phyloP scores from a whole-genome alignment of 2,888 invertebrate genomes.

The Candidula unifasciata region DNA sequence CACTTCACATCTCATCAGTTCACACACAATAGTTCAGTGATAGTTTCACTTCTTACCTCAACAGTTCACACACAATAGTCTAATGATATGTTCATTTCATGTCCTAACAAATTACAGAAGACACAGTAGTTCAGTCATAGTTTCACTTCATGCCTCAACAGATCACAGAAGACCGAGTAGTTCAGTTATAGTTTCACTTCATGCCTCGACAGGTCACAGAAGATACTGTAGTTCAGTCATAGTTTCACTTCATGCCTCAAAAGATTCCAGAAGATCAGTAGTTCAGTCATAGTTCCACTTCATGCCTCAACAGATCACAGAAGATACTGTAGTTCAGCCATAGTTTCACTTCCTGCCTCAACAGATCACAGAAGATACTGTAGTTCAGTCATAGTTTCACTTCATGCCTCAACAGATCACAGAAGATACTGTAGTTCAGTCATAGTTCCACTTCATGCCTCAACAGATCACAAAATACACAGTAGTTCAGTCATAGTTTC shows the following conservation, averaged over 20 bases:
- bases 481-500: not conserved
- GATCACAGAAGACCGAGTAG: not conserved
- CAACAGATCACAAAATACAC: not conserved
- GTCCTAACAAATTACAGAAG: too few species aligned
- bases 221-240: conserved; percentile 10
- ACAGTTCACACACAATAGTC: conserved; percentile 3
- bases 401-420: too few species aligned
- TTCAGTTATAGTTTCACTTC: not conserved
- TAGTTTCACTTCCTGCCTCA: too few species aligned
- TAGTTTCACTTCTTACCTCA: too few species aligned
- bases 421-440: not conserved
- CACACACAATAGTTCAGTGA: too few species aligned
- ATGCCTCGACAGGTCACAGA: conserved; percentile 53
- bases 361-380: conserved; percentile 37
- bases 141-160: conserved; percentile 29
- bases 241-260: too few species aligned
- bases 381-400: too few species aligned
- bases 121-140: conserved; percentile 6
- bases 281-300: not conserved
- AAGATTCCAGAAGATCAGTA: too few species aligned
- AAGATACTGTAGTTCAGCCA: too few species aligned
- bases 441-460: conserved; percentile 32
- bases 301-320: conserved; percentile 16
- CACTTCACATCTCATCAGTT: too few species aligned
- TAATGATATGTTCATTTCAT: too few species aligned